Evolutionary conservation across 35 echinoderm and acorn worm species (phyloP), one percentile per base, ranked within the genome.

Genomic region (Apostichopus japonicus): DNA sequence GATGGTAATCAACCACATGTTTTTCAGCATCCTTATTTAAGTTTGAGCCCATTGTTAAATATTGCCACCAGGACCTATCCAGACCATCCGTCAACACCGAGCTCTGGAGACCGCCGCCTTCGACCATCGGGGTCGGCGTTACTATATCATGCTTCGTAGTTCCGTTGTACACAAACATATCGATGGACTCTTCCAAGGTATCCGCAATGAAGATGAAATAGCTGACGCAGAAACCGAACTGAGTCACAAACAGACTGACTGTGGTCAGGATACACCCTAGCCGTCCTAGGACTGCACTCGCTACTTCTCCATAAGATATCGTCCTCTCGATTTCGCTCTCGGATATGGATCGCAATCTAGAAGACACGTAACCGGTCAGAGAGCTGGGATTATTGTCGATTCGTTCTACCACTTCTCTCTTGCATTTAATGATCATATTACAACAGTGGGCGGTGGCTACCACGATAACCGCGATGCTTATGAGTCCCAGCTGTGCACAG

Each of bases 141-240:
- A 17, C 33, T 1, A 8, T 0, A 78, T 78, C 8, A 8, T 11
- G 9, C 77, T 21, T 73, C 8, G 16, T n/a, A n/a, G n/a, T 51
- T 6, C 21, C 1, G 24, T 27, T 87, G 24, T 73, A 1, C 4
- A 11, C 44, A 13, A 89, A 54, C 19, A 22, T 19, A 53, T 89
- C 86, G 24, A 73, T 73, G 63, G 23, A 22, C 14, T 67, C n/a
- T 83, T 72, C 52, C 23, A 99, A 65, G 24, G 95, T 96, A 59
- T 94, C 96, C 5, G 93, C 97, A 17, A 99, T 83, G 91, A 99
- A 99, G 77, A 99, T 93, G 55, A 96, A 95, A 80, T 99, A 99
- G 33, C 92, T 92, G 2, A 94, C 79, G 65, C 97, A 99, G 77
- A 99, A 99, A 77, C 95, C 95, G 90, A 99, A 94, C 79, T 99